Percentiles rank a stretch among this genome's conserved stretches.
These are phyloP conservation scores for Crambe crambe DNA, from an alignment of 37 sponge, comb jelly and placozoan genomes.

Conservation along the genomic window DNA sequence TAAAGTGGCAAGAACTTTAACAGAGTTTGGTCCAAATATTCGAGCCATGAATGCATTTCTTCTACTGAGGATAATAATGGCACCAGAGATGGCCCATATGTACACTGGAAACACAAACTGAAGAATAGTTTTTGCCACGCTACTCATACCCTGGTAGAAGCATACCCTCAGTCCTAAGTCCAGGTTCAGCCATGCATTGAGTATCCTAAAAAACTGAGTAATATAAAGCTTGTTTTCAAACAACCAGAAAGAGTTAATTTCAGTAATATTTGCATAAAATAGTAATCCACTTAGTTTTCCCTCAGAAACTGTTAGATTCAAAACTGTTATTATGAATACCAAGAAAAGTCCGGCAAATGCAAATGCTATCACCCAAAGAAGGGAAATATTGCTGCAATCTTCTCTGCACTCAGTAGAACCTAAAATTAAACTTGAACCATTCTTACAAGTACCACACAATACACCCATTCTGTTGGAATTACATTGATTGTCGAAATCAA, in stretches of 20 bases:
- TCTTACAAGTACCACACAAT: conserved; percentile 45
- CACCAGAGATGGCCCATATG: conserved; percentile 6
- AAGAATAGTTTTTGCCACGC: conserved; percentile 2
- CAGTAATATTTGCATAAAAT: conserved; percentile 42
- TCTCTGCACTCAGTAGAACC: conserved; percentile 13
- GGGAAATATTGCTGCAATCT: conserved; percentile 4
- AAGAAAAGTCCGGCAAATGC: conserved; percentile 33
- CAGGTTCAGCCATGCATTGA: conserved; percentile 44
- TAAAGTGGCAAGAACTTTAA: conserved; percentile 17
- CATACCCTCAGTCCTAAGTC: conserved; percentile 19
- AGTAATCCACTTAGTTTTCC: conserved; percentile 50
- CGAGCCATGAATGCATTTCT: background rate
- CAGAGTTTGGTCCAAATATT: background rate
- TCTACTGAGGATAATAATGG: conserved; percentile 3
- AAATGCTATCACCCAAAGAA: conserved; percentile 1
- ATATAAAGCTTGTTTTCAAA: background rate
- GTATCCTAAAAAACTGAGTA: background rate
- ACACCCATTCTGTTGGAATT: conserved; percentile 23
- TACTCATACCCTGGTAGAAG: conserved; percentile 44
- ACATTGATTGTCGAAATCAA: conserved; percentile 29
- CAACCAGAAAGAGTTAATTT: background rate
- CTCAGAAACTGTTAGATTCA: conserved; percentile 47
- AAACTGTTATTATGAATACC: conserved; percentile 15
- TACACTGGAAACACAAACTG: conserved; percentile 36
- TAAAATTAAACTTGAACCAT: conserved; percentile 23